Evolutionary conservation across 2,113 vertebrate species (phyloP), one percentile per base, ranked within the genome.

Genomic region (Alectura lathami): DNA sequence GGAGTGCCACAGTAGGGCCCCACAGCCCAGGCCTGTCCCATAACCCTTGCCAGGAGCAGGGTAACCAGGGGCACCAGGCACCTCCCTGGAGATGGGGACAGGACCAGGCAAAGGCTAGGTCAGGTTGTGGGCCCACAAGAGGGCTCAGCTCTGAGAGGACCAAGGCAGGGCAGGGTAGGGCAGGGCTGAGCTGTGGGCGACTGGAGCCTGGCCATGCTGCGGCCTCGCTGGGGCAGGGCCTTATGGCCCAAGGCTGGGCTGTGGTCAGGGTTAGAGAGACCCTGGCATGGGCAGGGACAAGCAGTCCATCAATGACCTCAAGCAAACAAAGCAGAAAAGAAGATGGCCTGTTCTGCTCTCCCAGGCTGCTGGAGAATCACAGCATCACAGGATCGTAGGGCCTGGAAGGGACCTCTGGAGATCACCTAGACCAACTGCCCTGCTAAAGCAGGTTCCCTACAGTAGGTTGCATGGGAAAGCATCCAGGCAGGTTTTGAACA

Each of bases 171-270:
- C 21, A 20, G 9, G 21, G 43, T 40, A 74, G 34, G 29, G 30
- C 6, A 45, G 29, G 14, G 13, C 54, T 1, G 29, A 12, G 13
- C 54, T 1, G 0, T 11, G 43, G 16, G 51, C 11, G 53, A 42
- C 47, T 67, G 63, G 34, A 64, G 34, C 54, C 6, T 0, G 0
- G 26, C 40, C 29, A 43, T 54, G 16, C 57, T 45, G 63, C 5
- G 29, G 26, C 34, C 34, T 22, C 0, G 0, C 1, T 69, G 13
- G 2, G 8, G 16, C 22, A 54, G 36, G 3, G 2, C 21, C 29
- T 75, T 45, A 15, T 0, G 2, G 22, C 32, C 43, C 3, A 0
- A 0, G n/a, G n/a, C n/a, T n/a, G 47, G n/a, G 45, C 43, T 59
- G 27, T 0, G 0, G 32, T 34, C 3, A 1, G 43, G 14, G 26